phyloP scores from a whole-genome alignment of 1,140 invertebrate species.

The Hylaeus volcanicus region DNA sequence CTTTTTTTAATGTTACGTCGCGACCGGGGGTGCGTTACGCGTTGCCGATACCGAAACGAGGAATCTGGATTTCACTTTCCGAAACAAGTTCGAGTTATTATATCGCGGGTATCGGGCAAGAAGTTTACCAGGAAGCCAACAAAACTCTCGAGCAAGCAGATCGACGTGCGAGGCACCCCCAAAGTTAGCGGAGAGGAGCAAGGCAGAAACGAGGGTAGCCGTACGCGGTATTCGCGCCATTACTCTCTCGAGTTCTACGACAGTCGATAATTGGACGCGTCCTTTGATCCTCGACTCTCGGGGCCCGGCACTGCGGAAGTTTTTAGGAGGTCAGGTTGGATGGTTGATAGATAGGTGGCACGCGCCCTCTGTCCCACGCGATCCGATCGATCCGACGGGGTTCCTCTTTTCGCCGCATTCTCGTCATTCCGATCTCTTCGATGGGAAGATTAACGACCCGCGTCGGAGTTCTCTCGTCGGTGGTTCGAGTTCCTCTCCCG shows the following conservation, averaged over 20 bases:
- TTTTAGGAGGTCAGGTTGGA: constrained; percentile 41
- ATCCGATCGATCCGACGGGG: background rate
- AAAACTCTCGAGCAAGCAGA: no score
- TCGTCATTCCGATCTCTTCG: background rate
- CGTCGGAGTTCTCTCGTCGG: background rate
- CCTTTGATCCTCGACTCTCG: constrained; percentile 50
- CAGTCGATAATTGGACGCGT: constrained; percentile 68
- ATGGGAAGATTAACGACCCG: constrained; percentile 3
- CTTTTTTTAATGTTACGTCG: background rate
- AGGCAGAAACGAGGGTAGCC: background rate
- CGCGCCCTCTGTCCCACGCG: constrained; percentile 8
- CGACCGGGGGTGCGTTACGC: no score
- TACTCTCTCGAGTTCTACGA: constrained; percentile 53
- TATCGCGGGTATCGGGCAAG: no score
- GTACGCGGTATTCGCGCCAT: constrained; percentile 51
- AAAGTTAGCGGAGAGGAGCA: background rate
- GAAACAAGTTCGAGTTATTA: no score
- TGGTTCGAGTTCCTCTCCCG: background rate
- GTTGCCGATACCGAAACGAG: no score
- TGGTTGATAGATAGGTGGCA: constrained; percentile 58
- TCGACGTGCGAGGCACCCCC: no score
- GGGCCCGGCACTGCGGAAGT: constrained; percentile 4
- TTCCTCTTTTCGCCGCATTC: background rate
- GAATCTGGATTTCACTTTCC: no score
- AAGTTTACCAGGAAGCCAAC: no score